A percentile compares a stretch with the other conserved stretches of the same genome.
phyloP scores from a whole-genome alignment of 1,140 invertebrate genomes.

The Apis laboriosa region DNA sequence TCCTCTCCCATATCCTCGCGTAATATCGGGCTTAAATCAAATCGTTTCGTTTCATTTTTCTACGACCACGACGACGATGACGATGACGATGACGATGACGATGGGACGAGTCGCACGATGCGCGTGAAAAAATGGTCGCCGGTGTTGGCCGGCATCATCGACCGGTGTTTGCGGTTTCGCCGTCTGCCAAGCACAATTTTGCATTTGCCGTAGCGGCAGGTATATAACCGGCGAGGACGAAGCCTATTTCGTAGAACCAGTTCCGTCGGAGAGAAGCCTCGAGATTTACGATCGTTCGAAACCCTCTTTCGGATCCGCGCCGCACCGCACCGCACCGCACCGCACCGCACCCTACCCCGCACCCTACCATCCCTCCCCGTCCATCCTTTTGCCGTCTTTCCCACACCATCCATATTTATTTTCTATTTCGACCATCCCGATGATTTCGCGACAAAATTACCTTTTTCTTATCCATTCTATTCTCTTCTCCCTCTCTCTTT shows the following conservation, averaged over 20 bases:
- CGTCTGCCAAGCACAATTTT: slow-evolving; percentile 37
- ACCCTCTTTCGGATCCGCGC: slow-evolving; percentile 58
- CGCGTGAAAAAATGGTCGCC: not conserved
- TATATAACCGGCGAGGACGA: slow-evolving; percentile 71
- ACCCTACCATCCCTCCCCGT: slow-evolving; percentile 17
- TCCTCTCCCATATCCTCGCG: not conserved
- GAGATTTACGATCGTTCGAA: slow-evolving; percentile 75
- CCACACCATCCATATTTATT: not conserved
- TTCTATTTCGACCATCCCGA: not conserved
- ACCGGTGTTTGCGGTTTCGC: slow-evolving; percentile 26
- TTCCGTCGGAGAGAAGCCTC: slow-evolving; percentile 64
- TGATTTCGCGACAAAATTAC: slow-evolving; percentile 3
- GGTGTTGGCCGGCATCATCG: not conserved
- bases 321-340: slow-evolving; percentile 9
- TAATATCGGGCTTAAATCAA: too few relatives aligned
- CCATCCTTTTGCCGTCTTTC: not conserved
- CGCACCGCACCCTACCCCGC: not conserved
- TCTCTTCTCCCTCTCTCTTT: not conserved
- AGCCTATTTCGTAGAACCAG: slow-evolving; percentile 79
- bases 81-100: too few relatives aligned
- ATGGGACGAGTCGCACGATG: not conserved
- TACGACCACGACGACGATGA: too few relatives aligned
- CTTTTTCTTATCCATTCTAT: not conserved
- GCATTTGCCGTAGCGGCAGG: slow-evolving; percentile 64
- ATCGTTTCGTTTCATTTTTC: too few relatives aligned